Conservation (phyloP, 2,888 invertebrate species). For the Harpalus rufipes region DNA sequence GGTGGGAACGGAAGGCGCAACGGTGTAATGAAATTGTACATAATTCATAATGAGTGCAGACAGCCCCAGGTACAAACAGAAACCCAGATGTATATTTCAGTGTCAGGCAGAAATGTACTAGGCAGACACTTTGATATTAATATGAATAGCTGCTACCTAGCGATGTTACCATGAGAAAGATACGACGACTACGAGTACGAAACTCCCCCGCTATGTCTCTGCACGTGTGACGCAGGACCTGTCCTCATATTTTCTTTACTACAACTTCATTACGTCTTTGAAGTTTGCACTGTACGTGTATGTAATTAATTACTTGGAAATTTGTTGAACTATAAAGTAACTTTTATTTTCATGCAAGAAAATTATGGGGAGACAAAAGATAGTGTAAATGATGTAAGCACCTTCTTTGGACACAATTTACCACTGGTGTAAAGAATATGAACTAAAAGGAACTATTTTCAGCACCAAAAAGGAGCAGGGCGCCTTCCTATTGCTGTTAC, state of each 20-base stretch:
- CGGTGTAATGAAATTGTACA: conserved; percentile 65
- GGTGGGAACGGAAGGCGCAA: neutral
- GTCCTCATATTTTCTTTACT: conserved; percentile 7
- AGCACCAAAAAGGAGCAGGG: too few relatives aligned
- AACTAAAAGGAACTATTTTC: too few relatives aligned
- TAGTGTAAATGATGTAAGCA: too few relatives aligned
- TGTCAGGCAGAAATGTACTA: conserved; percentile 57
- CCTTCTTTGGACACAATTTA: too few relatives aligned
- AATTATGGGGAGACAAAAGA: too few relatives aligned
- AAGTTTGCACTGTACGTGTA: conserved; percentile 1
- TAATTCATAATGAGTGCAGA: conserved; percentile 66
- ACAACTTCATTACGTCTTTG: conserved; percentile 5
- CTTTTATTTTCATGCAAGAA: neutral
- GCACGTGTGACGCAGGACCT: neutral
- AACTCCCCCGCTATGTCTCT: neutral
- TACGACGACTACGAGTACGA: too few relatives aligned
- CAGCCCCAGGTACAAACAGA: conserved; percentile 65
- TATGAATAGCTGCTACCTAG: conserved; percentile 64
- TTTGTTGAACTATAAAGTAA: neutral
- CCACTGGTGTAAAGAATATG: too few relatives aligned
- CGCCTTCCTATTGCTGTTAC: too few relatives aligned
- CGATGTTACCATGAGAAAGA: conserved; percentile 10
- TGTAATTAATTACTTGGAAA: neutral
- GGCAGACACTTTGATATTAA: conserved; percentile 61
- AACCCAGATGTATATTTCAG: conserved; percentile 66